These are phyloP conservation scores for Orthonyx spaldingii DNA, from an alignment of 2,113 vertebrate species.

Conservation along the genomic window DNA sequence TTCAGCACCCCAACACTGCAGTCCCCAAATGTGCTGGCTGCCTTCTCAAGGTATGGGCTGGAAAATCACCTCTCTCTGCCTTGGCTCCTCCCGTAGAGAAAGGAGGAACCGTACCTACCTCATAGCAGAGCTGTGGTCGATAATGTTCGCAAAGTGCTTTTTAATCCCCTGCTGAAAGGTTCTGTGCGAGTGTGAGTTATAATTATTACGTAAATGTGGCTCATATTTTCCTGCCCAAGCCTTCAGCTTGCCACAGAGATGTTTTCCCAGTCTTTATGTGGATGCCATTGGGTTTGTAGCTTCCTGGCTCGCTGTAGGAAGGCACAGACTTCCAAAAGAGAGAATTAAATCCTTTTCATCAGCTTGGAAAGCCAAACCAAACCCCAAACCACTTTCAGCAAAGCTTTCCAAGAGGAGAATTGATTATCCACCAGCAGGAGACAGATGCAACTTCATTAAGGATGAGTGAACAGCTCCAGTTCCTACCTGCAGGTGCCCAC, in stretches of 20 bases:
- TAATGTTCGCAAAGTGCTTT: constrained; percentile 58
- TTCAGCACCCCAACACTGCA: fast-evolving
- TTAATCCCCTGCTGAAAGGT: constrained; percentile 61
- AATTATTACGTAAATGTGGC: constrained; percentile 44
- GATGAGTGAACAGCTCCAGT: background rate
- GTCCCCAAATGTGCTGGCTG: background rate
- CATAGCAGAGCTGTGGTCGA: background rate
- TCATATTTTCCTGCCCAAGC: constrained; percentile 46
- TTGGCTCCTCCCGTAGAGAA: background rate
- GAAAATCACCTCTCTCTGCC: background rate
- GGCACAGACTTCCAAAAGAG: background rate
- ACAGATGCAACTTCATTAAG: background rate
- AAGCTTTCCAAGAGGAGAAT: background rate
- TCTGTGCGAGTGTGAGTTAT: constrained; percentile 37
- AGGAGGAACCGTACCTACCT: constrained; percentile 10
- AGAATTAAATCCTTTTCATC: background rate
- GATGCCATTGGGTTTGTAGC: constrained; percentile 50
- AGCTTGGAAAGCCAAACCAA: constrained; percentile 16
- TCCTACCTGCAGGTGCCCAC: background rate
- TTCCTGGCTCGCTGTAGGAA: constrained; percentile 12
- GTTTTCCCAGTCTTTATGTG: constrained; percentile 47
- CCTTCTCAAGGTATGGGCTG: background rate
- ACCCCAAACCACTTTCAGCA: background rate
- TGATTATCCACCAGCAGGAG: background rate
- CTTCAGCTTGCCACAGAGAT: constrained; percentile 12